Conservation (phyloP, 2,797 vertebrate species). For the Micropoecilia bifurca region DNA sequence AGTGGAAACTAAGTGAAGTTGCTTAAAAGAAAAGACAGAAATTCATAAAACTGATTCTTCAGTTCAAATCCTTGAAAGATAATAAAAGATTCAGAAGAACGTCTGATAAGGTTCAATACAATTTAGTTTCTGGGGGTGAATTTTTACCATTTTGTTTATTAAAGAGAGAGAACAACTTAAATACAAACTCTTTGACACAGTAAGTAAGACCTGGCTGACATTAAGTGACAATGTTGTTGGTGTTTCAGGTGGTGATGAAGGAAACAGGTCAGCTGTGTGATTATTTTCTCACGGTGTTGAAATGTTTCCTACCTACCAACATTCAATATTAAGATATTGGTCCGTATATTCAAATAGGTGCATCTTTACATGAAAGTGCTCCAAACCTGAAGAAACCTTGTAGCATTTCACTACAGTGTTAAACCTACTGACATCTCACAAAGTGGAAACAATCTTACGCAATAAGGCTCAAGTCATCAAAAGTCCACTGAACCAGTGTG, state of each 20-base stretch:
- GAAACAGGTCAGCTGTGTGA: background rate
- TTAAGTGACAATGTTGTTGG: background rate
- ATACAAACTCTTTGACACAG: too few species aligned
- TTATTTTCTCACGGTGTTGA: background rate
- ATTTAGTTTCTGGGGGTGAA: too few species aligned
- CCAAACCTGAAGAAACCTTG: background rate
- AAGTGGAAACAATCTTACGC: background rate
- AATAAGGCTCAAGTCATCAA: conserved; percentile 14
- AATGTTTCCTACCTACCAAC: background rate
- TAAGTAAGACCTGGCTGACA: background rate
- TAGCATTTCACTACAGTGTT: background rate
- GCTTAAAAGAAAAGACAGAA: too few species aligned
- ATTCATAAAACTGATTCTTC: too few species aligned
- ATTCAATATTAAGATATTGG: background rate
- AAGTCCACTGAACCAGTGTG: conserved; percentile 15
- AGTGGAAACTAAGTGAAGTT: too few species aligned
- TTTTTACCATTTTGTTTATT: too few species aligned
- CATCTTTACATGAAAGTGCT: background rate
- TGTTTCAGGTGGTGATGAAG: background rate
- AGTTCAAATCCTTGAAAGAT: too few species aligned
- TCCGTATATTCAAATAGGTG: background rate
- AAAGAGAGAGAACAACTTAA: too few species aligned
- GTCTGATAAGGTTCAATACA: too few species aligned
- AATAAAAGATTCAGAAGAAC: too few species aligned
- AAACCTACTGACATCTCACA: background rate